A percentile compares a stretch with the other conserved stretches of the same genome.
Evolutionary conservation across 2,797 vertebrate species (phyloP).

Genomic region (Arrhamphus sclerolepis): DNA sequence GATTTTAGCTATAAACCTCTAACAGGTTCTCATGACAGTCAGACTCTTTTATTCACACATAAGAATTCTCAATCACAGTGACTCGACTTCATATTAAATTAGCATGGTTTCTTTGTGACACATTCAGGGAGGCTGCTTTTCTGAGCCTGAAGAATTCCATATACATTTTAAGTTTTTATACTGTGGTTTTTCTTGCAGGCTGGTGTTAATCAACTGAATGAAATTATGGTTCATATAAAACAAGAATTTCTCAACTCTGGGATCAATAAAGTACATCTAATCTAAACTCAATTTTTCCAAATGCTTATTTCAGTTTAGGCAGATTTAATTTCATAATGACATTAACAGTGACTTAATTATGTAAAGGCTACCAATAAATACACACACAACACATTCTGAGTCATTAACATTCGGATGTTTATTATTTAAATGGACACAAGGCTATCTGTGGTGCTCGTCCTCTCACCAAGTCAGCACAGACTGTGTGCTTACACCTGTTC

Average conservation of each 20-base stretch:
- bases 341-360: too few species aligned
- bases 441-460: slow-evolving; percentile 23
- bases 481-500: slow-evolving; percentile 41
- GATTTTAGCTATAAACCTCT: too few species aligned
- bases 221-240: slow-evolving; percentile 29
- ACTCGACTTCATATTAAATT: neutral
- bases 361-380: too few species aligned
- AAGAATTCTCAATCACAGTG: neutral
- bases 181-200: too few species aligned
- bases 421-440: too few species aligned
- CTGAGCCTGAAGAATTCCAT: too few species aligned
- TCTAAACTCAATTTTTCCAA: slow-evolving; percentile 32
- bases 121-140: too few species aligned
- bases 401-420: too few species aligned
- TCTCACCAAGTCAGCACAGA: slow-evolving; percentile 10
- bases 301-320: slow-evolving; percentile 69
- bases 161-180: neutral
- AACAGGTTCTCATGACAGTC: neutral
- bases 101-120: neutral
- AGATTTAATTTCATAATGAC: slow-evolving; percentile 23
- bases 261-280: too few species aligned
- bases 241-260: too few species aligned
- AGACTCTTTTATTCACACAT: neutral
- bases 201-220: slow-evolving; percentile 12
- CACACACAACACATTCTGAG: too few species aligned